phyloP scores from a whole-genome alignment of 1,140 invertebrate genomes.

The Eurosta solidaginis region DNA sequence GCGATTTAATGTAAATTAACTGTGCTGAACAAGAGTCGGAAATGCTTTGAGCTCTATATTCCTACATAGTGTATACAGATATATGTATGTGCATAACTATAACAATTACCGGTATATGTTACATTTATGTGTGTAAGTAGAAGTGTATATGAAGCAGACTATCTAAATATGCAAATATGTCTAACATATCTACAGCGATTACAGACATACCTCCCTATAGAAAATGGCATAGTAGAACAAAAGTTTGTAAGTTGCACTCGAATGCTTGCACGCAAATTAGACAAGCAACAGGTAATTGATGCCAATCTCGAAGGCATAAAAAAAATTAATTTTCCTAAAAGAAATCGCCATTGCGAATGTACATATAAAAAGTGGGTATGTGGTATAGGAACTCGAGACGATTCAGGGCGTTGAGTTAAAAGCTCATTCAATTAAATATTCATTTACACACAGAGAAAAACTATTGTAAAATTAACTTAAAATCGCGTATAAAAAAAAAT shows the following conservation, averaged over 20 bases:
- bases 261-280: conserved; percentile 23
- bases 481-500: too few relatives aligned
- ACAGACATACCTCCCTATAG: background rate
- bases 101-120: background rate
- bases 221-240: background rate
- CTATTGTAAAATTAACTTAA: too few relatives aligned
- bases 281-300: conserved; percentile 20
- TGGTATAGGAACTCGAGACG: background rate
- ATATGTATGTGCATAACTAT: background rate
- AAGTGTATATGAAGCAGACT: background rate
- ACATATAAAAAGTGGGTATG: too few relatives aligned
- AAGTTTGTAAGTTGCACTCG: background rate
- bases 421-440: background rate
- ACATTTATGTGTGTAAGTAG: background rate
- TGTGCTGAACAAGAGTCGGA: conserved; percentile 1
- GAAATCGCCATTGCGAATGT: too few relatives aligned
- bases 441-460: background rate
- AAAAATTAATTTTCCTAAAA: too few relatives aligned
- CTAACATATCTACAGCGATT: background rate
- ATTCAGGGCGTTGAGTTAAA: background rate
- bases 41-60: background rate
- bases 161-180: background rate
- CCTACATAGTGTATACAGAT: background rate
- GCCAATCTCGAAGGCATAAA: too few relatives aligned
- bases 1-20: background rate